Percentiles rank a stretch among this genome's conserved stretches.
Evolutionary conservation across 1,140 invertebrate genomes (phyloP).

Genomic region (Drosophila ogumai): DNA sequence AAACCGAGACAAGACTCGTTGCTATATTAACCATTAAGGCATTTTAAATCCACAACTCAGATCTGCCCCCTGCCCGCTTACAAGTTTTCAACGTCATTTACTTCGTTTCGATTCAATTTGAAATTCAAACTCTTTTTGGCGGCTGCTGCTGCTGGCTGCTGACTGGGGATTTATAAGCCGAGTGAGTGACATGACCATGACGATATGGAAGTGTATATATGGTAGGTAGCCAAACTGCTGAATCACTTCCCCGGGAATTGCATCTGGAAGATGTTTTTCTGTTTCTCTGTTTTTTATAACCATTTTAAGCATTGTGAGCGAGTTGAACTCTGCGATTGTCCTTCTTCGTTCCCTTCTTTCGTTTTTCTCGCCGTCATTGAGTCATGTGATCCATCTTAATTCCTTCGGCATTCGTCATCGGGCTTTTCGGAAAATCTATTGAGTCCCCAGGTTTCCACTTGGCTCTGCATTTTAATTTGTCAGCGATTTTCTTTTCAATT

Average conservation of each 20-base stretch:
- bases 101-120: conserved; percentile 79
- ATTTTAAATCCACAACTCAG: conserved; percentile 56
- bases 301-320: conserved; percentile 36
- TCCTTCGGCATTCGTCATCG: conserved; percentile 80
- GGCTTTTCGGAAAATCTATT: conserved; percentile 63
- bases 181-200: conserved; percentile 73
- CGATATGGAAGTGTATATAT: conserved; percentile 36
- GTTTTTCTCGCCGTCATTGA: conserved; percentile 67
- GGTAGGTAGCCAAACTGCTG: conserved; percentile 68
- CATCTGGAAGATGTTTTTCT: conserved; percentile 60
- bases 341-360: conserved; percentile 7
- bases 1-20: conserved; percentile 38
- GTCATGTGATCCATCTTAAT: conserved; percentile 83
- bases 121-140: conserved; percentile 78
- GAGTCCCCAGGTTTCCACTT: conserved; percentile 46
- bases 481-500: conserved; percentile 61
- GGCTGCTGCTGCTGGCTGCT: conserved; percentile 38
- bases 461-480: conserved; percentile 82
- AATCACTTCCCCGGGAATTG: conserved; percentile 57
- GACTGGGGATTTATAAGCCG: conserved; percentile 41
- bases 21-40: conserved; percentile 78
- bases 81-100: conserved; percentile 80
- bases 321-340: conserved; percentile 56
- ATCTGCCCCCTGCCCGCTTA: conserved; percentile 15
- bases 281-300: conserved; percentile 51